Evolutionary conservation across 2,888 invertebrate genomes (phyloP).

Genomic region (Nasonia oneida): DNA sequence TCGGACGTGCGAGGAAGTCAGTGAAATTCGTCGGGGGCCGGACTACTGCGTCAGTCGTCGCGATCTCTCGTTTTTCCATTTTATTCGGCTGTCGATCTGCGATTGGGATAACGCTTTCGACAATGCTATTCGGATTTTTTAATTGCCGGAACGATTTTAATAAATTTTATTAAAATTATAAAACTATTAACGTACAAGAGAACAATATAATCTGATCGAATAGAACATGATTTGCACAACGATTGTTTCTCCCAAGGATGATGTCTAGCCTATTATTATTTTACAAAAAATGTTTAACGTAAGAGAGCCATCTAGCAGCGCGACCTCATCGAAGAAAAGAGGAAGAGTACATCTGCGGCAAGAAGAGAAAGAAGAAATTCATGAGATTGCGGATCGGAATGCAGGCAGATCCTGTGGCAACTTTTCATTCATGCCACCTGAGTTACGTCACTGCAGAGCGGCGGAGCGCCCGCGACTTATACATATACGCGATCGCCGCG

Average conservation of each 20-base stretch:
- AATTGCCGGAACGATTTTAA: not conserved
- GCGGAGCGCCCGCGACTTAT: not conserved
- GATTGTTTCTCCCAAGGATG: too few species aligned
- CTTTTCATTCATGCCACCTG: conserved; percentile 68
- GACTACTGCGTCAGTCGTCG: not conserved
- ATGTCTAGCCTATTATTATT: too few species aligned
- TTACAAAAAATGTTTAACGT: too few species aligned
- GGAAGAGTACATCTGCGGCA: conserved; percentile 23
- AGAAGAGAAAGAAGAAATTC: conserved; percentile 55
- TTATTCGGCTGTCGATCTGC: not conserved
- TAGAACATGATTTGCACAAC: too few species aligned
- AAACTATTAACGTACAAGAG: too few species aligned
- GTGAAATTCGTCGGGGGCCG: too few species aligned
- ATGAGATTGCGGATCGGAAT: conserved; percentile 65
- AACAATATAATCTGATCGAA: too few species aligned
- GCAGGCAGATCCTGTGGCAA: conserved; percentile 65
- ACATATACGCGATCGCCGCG: not conserved
- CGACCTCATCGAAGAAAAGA: not conserved
- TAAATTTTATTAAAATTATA: too few species aligned
- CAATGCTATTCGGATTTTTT: not conserved
- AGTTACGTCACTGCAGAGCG: conserved; percentile 64
- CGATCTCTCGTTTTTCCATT: not conserved
- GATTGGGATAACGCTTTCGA: not conserved
- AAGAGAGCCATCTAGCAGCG: not conserved
- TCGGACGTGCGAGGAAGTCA: too few species aligned